Base-by-base conservation (phyloP, 2,888 invertebrate species). In the Galerucella pusilla region DNA sequence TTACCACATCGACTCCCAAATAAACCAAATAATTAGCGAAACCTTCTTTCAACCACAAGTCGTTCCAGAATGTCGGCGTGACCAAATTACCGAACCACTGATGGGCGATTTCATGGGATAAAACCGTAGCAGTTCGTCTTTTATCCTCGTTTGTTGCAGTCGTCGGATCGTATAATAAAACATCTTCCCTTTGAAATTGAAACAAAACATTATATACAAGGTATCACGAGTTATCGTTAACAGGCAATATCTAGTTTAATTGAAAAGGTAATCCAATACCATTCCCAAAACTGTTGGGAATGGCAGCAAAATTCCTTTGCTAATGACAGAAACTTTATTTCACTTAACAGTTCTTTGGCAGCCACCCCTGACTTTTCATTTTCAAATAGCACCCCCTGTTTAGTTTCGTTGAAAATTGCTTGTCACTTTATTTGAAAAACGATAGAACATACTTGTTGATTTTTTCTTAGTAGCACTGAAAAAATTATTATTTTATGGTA, bases 61-160 rank as follows among this genome's bases (percentile, higher is more conserved):
- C 91, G 60, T 91, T 90, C 93, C 93, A 93, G 93, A 93, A 93
- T 28, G 88, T 87, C 84, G 92, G 92, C 4, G 93, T 93, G 71
- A 93, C 93, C 14, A 93, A 88, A 88, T 93, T 92, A 0, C 94
- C 94, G 85, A 93, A 94, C 93, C 94, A 94, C 88, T 93, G 94
- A 85, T 95, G 95, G 0, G 93, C 92, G 7, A 95, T 85, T 84
- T 95, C 94, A 84, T 94, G 94, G 0, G 91, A 89, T 11, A 92
- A 84, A 76, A 90, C 89, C 0, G 89, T 89, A 0, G 90, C 90
- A 5, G 91, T 89, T 70, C 87, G 88, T 79, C 90, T 89, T 75
- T 89, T 90, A 81, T 90, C 89, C 2, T 89, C 88, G 0, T 90
- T 88, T 0, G 88, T 88, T 35, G 90, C 88, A 0, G 88, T 87